phyloP scores from a whole-genome alignment of 2,797 vertebrate genomes.

The Thunnus albacares region DNA sequence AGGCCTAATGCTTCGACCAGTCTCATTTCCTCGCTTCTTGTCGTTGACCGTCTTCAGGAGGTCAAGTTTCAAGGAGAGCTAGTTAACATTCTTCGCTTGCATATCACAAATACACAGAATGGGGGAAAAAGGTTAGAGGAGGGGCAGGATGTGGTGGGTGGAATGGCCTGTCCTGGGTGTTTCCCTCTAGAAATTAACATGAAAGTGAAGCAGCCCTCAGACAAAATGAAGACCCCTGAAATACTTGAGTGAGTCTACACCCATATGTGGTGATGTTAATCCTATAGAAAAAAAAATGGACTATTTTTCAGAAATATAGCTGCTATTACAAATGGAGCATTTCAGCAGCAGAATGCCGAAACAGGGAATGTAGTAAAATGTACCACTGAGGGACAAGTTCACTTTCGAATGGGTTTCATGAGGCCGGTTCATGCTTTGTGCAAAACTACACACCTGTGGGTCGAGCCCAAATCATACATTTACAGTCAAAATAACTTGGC shows the following conservation, averaged over 20 bases:
- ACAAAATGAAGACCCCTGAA: slow-evolving; percentile 26
- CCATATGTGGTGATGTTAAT: slow-evolving; percentile 86
- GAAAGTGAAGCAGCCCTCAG: slow-evolving; percentile 32
- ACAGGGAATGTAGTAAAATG: slow-evolving; percentile 75
- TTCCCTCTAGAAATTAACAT: slow-evolving; percentile 35
- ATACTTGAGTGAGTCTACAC: slow-evolving; percentile 76
- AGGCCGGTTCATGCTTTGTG: slow-evolving; percentile 27
- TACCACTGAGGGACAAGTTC: slow-evolving; percentile 26
- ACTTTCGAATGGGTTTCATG: slow-evolving; percentile 5
- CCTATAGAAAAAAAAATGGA: slow-evolving; percentile 66
- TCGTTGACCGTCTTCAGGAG: slow-evolving; percentile 6
- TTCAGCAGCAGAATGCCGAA: slow-evolving; percentile 65
- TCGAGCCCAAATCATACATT: background rate
- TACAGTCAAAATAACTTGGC: slow-evolving; percentile 3
- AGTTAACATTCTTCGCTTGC: slow-evolving; percentile 73
- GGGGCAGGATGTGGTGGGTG: slow-evolving; percentile 47
- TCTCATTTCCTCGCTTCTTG: background rate
- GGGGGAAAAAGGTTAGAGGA: slow-evolving; percentile 22
- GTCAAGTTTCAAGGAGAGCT: slow-evolving; percentile 7
- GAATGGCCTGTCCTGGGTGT: slow-evolving; percentile 37
- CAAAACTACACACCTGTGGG: slow-evolving; percentile 32
- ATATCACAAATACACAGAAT: slow-evolving; percentile 18
- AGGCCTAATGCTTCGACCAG: background rate
- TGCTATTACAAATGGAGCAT: slow-evolving; percentile 87
- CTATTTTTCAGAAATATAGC: slow-evolving; percentile 52